A percentile compares a stretch with the other conserved stretches of the same genome.
Conservation (phyloP, 2,113 vertebrate genomes). For the Dasyprocta punctata region DNA sequence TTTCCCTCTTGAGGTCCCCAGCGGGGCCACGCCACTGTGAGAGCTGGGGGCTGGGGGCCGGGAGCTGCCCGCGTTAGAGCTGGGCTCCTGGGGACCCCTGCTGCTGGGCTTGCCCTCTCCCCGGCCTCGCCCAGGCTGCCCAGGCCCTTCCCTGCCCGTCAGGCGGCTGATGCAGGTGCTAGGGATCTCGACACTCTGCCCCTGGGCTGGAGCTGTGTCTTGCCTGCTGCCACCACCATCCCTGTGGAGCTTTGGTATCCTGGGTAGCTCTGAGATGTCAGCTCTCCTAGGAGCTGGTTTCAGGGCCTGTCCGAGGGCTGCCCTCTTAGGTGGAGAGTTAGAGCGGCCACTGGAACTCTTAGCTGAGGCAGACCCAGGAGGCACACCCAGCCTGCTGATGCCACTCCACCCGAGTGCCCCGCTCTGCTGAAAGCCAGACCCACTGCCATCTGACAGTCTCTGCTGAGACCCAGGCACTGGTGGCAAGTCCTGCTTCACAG, state of each 20-base stretch:
- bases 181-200: conserved; percentile 83
- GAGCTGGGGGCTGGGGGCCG: conserved; percentile 46
- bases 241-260: conserved; percentile 96
- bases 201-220: conserved; percentile 58
- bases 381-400: conserved; percentile 7
- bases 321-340: conserved; percentile 63
- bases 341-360: conserved; percentile 13
- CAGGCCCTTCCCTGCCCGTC: conserved; percentile 88
- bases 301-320: conserved; percentile 79
- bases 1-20: conserved; percentile 79
- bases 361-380: not conserved
- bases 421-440: conserved; percentile 29
- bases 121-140: conserved; percentile 75
- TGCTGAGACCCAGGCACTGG: conserved; percentile 79
- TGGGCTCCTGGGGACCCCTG: conserved; percentile 81
- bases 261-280: conserved; percentile 92
- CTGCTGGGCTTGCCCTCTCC: conserved; percentile 83
- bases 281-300: conserved; percentile 87
- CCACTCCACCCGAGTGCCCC: conserved; percentile 73
- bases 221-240: conserved; percentile 74
- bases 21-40: conserved; percentile 59
- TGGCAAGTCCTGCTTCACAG: conserved; percentile 78
- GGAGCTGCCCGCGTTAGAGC: conserved; percentile 26
- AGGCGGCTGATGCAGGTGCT: conserved; percentile 90
- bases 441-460: conserved; percentile 23